phyloP scores from a whole-genome alignment of 2,113 vertebrate genomes.

The Pontoporia blainvillei region DNA sequence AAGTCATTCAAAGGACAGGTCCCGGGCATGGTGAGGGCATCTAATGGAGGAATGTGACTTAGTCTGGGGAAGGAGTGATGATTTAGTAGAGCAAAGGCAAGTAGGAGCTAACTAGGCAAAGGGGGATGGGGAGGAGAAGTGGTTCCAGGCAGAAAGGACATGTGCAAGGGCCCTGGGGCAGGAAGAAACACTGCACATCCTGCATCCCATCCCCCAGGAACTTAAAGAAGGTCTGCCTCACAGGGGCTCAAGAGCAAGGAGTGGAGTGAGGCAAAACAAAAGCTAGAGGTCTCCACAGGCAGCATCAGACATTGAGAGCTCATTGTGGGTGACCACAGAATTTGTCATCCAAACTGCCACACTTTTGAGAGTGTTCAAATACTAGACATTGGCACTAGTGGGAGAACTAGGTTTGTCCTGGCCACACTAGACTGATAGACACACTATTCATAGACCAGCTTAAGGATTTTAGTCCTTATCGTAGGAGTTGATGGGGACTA shows the following conservation, averaged over 20 bases:
- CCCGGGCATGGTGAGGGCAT: background rate
- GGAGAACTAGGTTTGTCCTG: background rate
- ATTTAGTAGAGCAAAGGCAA: background rate
- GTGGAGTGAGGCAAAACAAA: background rate
- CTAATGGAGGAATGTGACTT: background rate
- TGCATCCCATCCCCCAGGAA: background rate
- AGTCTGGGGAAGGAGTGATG: background rate
- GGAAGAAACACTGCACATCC: background rate
- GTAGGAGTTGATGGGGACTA: background rate
- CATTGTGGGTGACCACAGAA: background rate
- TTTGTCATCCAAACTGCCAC: background rate
- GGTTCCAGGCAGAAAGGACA: background rate
- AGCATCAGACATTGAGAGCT: background rate
- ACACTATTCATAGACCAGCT: background rate
- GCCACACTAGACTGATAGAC: background rate
- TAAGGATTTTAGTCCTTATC: background rate
- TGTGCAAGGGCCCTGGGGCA: background rate
- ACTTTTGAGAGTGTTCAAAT: background rate
- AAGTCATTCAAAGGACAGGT: background rate
- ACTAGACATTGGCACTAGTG: background rate
- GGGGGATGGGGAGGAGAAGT: accelerated
- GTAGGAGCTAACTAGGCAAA: background rate
- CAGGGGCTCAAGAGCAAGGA: background rate
- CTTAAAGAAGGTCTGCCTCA: background rate
- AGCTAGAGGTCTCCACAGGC: background rate